These are phyloP conservation scores for Emydoidea blandingii DNA, from an alignment of 2,797 vertebrate genomes.

Conservation along the genomic window DNA sequence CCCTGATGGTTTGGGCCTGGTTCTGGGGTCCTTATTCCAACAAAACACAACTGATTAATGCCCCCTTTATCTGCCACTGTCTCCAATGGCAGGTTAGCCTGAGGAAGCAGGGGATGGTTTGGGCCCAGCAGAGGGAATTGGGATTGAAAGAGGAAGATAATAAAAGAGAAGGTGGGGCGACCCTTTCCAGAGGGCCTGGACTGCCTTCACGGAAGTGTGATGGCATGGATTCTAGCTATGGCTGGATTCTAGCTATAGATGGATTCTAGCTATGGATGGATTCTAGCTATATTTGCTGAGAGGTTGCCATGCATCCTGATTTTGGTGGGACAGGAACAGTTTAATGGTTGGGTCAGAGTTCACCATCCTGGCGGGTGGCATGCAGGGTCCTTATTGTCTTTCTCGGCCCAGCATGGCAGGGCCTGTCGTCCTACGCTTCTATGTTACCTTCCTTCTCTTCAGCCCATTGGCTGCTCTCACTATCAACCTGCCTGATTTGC, in stretches of 20 bases:
- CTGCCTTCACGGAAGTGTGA: neutral
- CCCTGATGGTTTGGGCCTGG: rapidly evolving
- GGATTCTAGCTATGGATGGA: neutral
- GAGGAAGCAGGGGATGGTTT: rapidly evolving
- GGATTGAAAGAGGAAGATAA: neutral
- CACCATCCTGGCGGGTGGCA: neutral
- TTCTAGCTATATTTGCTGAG: neutral
- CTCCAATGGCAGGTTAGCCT: neutral
- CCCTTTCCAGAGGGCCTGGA: neutral
- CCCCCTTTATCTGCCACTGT: neutral
- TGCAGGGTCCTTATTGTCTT: neutral
- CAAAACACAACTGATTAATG: rapidly evolving
- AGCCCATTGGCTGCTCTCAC: neutral
- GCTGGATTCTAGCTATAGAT: no score
- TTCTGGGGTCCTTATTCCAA: neutral
- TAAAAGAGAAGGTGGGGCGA: neutral
- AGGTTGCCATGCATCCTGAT: neutral
- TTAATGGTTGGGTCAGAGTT: neutral
- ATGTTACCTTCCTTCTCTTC: neutral
- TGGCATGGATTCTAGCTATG: neutral
- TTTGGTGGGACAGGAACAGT: neutral
- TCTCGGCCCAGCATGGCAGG: neutral
- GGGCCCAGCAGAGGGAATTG: rapidly evolving
- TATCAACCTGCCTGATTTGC: neutral
- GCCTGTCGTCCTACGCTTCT: neutral